Evolutionary conservation across 1,140 invertebrate species (phyloP), one percentile per base, ranked within the genome.

Genomic region (Danaus melanippus): DNA sequence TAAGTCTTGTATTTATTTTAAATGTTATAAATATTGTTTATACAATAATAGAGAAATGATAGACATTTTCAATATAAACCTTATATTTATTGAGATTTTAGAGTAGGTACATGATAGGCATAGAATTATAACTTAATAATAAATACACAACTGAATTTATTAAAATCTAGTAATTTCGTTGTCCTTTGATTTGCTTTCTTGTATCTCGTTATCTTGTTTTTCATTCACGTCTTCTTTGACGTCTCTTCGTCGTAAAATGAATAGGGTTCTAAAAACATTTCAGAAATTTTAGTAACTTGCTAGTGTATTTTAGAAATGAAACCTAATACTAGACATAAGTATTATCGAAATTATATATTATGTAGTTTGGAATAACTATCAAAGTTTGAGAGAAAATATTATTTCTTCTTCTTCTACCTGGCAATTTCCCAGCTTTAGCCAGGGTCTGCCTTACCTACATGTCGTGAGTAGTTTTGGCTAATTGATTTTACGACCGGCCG

Each of bases 61-160:
- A 58, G 40, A 53, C 51, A 52, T 41, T 60, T 58, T 58, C 51
- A 69, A 68, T 79, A 76, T 17, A 82, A 82, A 74, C 46, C 71
- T 78, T 79, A 76, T 61, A 56, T 80, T 78, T 79, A 83, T 80
- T 80, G 71, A 80, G 73, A 79, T 78, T 78, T 76, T 75, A 53
- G 58, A 49, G 60, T 74, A 74, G 59, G 60, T 66, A 66, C 56
- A 65, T 58, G 63, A 63, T 57, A 66, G 56, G 67, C 46, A 67
- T 62, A 58, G 53, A 56, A 42, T 17, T 58, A 73, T 32, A 67
- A 70, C 64, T 70, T 74, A 74, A 76, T 57, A 76, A 75, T 73
- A 75, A 71, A 63, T 69, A 58, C 11, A 53, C n/a, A 17, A 44
- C 4, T 48, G 52, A 65, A 59, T 53, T 62, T 40, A 55, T 71